Base-by-base conservation (phyloP, 2,797 vertebrate genomes). In the Lutra lutra region DNA sequence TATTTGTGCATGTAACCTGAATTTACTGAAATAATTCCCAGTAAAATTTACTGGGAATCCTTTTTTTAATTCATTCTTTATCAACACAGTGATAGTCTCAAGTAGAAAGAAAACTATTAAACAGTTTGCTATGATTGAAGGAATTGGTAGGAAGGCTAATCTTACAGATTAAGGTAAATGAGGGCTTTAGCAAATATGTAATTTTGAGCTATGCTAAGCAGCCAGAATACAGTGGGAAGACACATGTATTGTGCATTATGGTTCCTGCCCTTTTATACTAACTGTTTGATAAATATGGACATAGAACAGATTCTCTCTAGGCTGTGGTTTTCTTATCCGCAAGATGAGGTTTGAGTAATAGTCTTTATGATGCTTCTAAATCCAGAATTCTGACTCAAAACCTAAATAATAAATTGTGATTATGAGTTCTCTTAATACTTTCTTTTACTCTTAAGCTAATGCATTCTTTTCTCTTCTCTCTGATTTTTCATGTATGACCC, bases 381-480 rank as follows among this genome's bases (percentile, higher is more conserved):
- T 54, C 46, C 12, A 91, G 58, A 66, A 91, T 89, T 87, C 56
- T 78, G 85, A 86, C 80, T 85, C 83, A 51, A 89, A 62, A 93
- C 10, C 68, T 66, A 87, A 77, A 89, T 94, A 56, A 48, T 91
- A 89, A 83, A 46, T 91, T 56, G 20, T 58, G 35, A 70, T 80
- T 80, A 92, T 89, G 40, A 84, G 84, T 86, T 95, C 51, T 78
- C 35, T 95, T 97, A 95, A 51, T 68, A 58, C 20, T 72, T 91
- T 58, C 54, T 91, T 86, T 83, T 62, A 66, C 21, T 90, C 64
- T 85, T 84, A 91, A 91, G 8, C 5, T 87, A 78, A 66, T 93
- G 38, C 66, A 14, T 18, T 97, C 43, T 82, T 72, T 91, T 93
- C 58, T 51, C 64, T 91, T 51, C 62, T 91, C 58, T 92, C n/a